Evolutionary conservation across 1,140 invertebrate species (phyloP), one percentile per base, ranked within the genome.

Genomic region (Polyergus mexicanus): DNA sequence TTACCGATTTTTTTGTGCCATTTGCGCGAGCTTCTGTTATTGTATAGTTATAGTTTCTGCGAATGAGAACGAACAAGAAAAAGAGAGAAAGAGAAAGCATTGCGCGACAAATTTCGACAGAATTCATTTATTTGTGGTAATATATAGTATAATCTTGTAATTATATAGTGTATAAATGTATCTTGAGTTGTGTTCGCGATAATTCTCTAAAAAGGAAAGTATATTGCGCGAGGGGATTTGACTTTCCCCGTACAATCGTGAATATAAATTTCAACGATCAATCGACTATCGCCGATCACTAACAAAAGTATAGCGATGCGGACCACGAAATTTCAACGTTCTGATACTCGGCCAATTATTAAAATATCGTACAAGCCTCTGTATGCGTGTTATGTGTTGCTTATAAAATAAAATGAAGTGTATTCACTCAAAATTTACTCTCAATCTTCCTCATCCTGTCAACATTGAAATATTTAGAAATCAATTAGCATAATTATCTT

Each of bases 321-420:
- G 66, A 85, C 71, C 68, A 81, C 35, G 28, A 19, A 83, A 89
- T 72, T 32, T 84, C 54, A 85, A 87, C 51, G 19, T 80, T 58
- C 41, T 44, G 11, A 44, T 58, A 72, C 38, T 81, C 56, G 51
- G 65, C 74, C 80, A 44, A 84, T 28, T 69, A 47, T 68, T 62
- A 80, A 83, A 88, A 38, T 56, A 89, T 81, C 58, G 75, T 83
- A 84, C 60, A 83, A 91, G 87, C 86, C 88, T 93, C 86, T 93
- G 91, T 93, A 92, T 92, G 89, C 86, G 90, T 93, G 92, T 94
- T 93, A 93, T 90, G 91, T 94, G 93, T 94, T 93, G 92, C 93
- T 94, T 94, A 93, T 90, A 94, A 83, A 83, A 94, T 93, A 93
- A 94, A 94, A 84, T 63, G 47, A 84, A 90, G 66, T 51, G 4